Evolutionary conservation across 1,140 invertebrate species (phyloP).

Genomic region (Antheraea pernyi): DNA sequence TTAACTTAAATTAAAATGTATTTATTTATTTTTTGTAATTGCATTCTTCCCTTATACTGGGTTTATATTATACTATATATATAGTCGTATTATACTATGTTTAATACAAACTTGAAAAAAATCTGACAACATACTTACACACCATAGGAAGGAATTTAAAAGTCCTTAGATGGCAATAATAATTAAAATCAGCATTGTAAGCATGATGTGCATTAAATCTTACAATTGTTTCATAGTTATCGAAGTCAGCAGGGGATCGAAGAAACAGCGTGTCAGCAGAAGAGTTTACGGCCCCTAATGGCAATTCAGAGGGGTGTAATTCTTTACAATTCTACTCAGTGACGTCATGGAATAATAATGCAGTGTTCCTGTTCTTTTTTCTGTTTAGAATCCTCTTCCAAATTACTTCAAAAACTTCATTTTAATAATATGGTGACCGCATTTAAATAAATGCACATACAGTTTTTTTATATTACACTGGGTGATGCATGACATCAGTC

Average conservation of each 20-base stretch:
- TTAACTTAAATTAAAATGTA: too few relatives aligned
- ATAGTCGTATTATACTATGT: too few relatives aligned
- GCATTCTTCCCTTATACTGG: too few relatives aligned
- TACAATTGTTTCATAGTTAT: constrained; percentile 6
- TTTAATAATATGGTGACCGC: too few relatives aligned
- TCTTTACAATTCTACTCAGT: not conserved
- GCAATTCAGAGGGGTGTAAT: not conserved
- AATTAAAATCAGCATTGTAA: not conserved
- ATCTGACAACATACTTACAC: not conserved
- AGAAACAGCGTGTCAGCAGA: constrained; percentile 7
- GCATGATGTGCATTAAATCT: not conserved
- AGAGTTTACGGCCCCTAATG: constrained; percentile 1
- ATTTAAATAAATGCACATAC: too few relatives aligned
- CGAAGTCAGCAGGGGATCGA: not conserved
- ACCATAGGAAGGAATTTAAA: not conserved
- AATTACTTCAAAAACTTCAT: too few relatives aligned
- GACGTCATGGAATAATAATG: not conserved
- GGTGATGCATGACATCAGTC: too few relatives aligned
- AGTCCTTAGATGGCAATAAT: not conserved
- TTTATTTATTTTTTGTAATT: too few relatives aligned
- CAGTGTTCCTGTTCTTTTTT: not conserved
- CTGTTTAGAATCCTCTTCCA: not conserved
- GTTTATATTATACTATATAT: too few relatives aligned
- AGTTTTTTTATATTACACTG: too few relatives aligned
- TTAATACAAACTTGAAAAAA: not conserved